These are phyloP conservation scores for Carabus problematicus DNA, from an alignment of 2,888 invertebrate genomes.

Conservation along the genomic window DNA sequence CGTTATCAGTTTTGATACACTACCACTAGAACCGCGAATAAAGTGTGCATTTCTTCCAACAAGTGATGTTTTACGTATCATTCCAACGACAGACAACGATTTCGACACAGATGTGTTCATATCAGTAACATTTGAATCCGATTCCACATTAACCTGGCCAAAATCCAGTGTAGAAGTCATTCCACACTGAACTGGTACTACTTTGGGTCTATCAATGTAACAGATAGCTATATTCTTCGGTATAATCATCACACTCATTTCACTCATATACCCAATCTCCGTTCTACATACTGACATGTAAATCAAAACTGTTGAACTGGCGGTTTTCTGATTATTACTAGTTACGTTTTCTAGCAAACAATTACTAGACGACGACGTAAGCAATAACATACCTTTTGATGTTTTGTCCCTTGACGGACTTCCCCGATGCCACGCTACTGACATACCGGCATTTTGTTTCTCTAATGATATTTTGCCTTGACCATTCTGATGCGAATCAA, in stretches of 20 bases:
- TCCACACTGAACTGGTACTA: no score
- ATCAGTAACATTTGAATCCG: not conserved
- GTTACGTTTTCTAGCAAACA: conserved; percentile 12
- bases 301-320: no score
- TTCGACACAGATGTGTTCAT: no score
- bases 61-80: conserved; percentile 16
- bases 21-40: conserved; percentile 31
- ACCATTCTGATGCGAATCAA: not conserved
- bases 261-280: no score
- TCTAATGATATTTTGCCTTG: conserved; percentile 38
- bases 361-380: conserved; percentile 28
- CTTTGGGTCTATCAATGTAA: no score
- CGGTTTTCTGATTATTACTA: no score
- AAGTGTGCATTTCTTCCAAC: conserved; percentile 28
- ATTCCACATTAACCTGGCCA: conserved; percentile 2
- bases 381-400: conserved; percentile 46
- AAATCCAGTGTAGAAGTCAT: not conserved
- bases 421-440: conserved; percentile 9
- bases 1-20: conserved; percentile 46
- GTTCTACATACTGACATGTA: no score
- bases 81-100: conserved; percentile 16
- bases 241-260: no score
- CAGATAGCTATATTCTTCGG: no score
- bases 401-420: conserved; percentile 7
- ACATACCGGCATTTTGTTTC: conserved; percentile 1